phyloP scores from a whole-genome alignment of 2,113 vertebrate genomes.

The Malaclemys terrapin region DNA sequence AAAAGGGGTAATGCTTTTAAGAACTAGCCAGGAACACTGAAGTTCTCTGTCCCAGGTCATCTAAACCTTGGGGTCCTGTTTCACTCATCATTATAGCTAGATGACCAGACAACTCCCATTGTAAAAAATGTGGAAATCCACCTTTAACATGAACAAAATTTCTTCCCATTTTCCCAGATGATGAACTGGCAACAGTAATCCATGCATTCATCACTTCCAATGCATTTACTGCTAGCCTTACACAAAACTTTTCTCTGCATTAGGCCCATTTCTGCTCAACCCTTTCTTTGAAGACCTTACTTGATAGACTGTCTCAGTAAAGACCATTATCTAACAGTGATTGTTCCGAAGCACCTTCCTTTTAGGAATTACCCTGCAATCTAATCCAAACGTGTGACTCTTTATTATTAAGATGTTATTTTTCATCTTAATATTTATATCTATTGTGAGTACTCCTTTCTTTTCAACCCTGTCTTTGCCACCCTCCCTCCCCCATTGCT shows the following conservation, averaged over 20 bases:
- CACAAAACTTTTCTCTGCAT: not conserved
- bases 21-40: not conserved
- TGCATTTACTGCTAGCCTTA: not conserved
- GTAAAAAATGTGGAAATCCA: not conserved
- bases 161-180: not conserved
- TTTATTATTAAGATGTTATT: not conserved
- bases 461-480: not conserved
- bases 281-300: not conserved
- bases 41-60: not conserved
- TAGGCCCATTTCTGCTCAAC: not conserved
- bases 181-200: not conserved
- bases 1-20: not conserved
- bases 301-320: not conserved
- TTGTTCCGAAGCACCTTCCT: not conserved
- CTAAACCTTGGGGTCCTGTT: not conserved
- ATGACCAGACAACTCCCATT: not conserved
- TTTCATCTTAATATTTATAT: not conserved
- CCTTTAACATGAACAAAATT: not conserved
- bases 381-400: not conserved
- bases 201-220: not conserved
- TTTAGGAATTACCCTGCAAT: not conserved
- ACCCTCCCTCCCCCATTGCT: rapidly evolving
- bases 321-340: not conserved
- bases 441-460: not conserved
- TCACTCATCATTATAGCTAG: not conserved